Conservation (phyloP, 2,797 vertebrate genomes). For the Erethizon dorsatum region DNA sequence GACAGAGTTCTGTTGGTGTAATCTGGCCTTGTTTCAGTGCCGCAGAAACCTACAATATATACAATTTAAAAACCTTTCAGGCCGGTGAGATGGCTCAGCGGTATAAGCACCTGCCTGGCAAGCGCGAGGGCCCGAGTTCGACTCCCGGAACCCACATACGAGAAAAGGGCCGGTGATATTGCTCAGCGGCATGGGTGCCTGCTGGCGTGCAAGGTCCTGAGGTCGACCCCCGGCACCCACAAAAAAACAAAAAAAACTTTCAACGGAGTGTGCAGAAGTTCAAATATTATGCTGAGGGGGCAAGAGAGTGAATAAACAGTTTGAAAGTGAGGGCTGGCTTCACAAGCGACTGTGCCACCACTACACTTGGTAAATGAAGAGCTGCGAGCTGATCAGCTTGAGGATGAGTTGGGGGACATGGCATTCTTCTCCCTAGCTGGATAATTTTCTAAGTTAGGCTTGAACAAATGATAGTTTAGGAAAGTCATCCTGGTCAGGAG, state of each 20-base stretch:
- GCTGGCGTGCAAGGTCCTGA: too few species aligned
- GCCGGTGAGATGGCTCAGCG: too few species aligned
- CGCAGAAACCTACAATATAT: constrained; percentile 90
- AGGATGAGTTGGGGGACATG: neutral
- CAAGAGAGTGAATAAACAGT: neutral
- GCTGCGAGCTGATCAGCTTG: neutral
- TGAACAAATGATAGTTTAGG: neutral
- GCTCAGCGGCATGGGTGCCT: too few species aligned
- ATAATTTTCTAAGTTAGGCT: neutral
- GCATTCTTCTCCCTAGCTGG: neutral
- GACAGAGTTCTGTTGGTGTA: constrained; percentile 94
- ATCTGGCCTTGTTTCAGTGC: constrained; percentile 93
- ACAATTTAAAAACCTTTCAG: neutral
- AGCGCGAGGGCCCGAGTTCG: too few species aligned
- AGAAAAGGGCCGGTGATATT: too few species aligned
- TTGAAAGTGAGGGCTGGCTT: constrained; percentile 9
- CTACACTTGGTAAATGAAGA: neutral
- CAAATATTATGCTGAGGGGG: neutral
- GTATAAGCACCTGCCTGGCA: too few species aligned
- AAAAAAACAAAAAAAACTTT: neutral
- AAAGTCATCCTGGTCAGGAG: neutral
- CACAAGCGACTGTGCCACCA: neutral
- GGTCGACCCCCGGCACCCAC: too few species aligned
- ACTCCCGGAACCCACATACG: too few species aligned
- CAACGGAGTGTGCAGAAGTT: neutral